Conservation (phyloP, 2,113 vertebrate species). For the Eleginops maclovinus region DNA sequence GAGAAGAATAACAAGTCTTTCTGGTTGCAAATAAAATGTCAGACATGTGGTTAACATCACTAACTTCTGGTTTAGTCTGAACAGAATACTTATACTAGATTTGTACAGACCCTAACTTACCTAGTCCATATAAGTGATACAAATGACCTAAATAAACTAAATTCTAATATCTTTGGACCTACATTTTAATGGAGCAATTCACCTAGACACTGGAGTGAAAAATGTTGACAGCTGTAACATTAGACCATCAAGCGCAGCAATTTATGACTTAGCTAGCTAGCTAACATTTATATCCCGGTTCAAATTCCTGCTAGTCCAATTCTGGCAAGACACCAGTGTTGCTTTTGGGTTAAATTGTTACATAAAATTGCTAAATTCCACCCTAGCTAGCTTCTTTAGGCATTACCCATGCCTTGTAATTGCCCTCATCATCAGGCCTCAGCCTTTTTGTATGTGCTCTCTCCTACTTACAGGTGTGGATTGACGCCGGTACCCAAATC, state of each 20-base stretch:
- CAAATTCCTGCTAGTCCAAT: too few relatives aligned
- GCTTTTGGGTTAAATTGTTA: too few relatives aligned
- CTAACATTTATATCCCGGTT: too few relatives aligned
- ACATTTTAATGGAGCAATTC: too few relatives aligned
- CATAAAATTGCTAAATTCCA: background rate
- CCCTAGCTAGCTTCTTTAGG: background rate
- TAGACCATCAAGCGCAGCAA: too few relatives aligned
- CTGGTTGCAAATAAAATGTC: background rate
- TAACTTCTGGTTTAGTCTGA: background rate
- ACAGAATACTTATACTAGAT: background rate
- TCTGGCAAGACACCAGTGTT: too few relatives aligned
- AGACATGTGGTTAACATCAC: background rate
- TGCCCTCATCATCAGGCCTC: conserved; percentile 56
- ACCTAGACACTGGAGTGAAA: too few relatives aligned
- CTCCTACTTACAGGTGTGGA: conserved; percentile 89
- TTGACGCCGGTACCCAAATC: conserved; percentile 98
- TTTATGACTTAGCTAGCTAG: too few relatives aligned
- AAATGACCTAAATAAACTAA: background rate
- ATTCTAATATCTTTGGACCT: too few relatives aligned
- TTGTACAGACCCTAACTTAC: background rate
- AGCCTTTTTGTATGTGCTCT: conserved; percentile 65
- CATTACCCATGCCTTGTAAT: background rate
- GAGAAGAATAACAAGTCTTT: background rate
- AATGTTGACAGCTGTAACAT: too few relatives aligned
- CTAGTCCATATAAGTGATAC: too few relatives aligned